Base-by-base conservation (phyloP, 2,113 vertebrate species). In the Paracanthobrama guichenoti region DNA sequence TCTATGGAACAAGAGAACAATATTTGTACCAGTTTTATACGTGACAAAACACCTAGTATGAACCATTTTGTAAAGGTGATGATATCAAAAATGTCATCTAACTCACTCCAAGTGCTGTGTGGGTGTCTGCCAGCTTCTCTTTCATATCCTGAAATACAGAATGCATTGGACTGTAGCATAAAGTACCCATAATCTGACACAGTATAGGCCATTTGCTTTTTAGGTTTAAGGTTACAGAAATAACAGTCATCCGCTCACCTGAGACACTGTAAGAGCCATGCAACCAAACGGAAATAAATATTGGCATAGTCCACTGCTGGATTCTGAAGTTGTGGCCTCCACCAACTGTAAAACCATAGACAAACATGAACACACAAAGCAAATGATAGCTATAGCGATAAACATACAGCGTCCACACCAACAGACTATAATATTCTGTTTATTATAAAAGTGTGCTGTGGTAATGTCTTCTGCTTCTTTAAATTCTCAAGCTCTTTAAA, bases 31-130 rank as follows among this genome's bases (percentile, higher is more conserved):
- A 57, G 24, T n/a, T 76, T 55, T 31, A 72, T 39, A 44, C 7
- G 13, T 44, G 2, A 44, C 22, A n/a, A 6, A n/a, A 44, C 35
- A 39, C 18, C 16, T 67, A 39, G 31, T 35, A 39, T n/a, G n/a
- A n/a, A n/a, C 0, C 0, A 8, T 48, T 26, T 50, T 35, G 28
- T 76, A 35, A 57, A 55, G 10, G 50, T 55, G 48, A 12, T 20
- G 3, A 57, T 22, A 31, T 20, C 6, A 35, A 35, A 76, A 35
- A 50, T 6, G 5, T 50, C 3, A 46, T 14, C 20, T 26, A 18
- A 82, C 93, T 88, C 84, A 94, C 93, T 90, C 91, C 93, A 7
- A 94, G 87, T 0, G 80, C 26, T 6, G 89, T 79, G 86, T 86
- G 90, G 57, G 87, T 84, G 0, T 6, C n/a, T 3, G 67, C 76